Percentiles rank a stretch among this genome's conserved stretches.
Evolutionary conservation across 2,113 vertebrate species (phyloP).

Genomic region (Oceanites oceanicus): DNA sequence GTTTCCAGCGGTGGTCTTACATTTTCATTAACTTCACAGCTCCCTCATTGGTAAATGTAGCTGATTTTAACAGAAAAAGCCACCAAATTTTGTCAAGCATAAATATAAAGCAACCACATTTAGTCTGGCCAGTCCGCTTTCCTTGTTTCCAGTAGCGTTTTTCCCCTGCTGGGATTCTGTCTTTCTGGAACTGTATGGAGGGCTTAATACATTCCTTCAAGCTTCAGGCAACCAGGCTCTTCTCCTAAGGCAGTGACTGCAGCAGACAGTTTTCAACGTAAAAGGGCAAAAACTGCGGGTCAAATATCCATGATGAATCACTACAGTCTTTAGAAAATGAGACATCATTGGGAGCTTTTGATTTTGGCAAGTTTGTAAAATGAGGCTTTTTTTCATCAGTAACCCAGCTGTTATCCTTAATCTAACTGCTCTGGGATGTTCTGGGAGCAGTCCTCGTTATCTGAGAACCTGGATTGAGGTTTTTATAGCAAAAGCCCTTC

Average conservation of each 20-base stretch:
- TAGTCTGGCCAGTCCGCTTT: background rate
- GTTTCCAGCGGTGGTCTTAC: background rate
- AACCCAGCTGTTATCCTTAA: background rate
- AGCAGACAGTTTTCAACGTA: background rate
- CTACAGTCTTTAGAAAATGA: background rate
- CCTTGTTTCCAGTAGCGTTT: background rate
- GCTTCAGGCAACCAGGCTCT: background rate
- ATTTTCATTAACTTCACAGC: background rate
- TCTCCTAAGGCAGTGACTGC: background rate
- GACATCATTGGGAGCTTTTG: background rate
- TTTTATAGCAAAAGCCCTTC: background rate
- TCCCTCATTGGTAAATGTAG: background rate
- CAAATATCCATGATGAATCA: background rate
- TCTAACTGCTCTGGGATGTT: background rate
- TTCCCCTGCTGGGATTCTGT: background rate
- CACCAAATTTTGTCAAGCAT: background rate
- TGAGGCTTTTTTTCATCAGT: background rate
- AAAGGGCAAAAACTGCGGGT: background rate
- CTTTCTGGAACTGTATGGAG: background rate
- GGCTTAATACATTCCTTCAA: background rate
- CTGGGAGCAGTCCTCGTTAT: background rate
- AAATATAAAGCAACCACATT: background rate
- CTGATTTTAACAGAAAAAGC: background rate
- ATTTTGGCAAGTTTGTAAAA: background rate
- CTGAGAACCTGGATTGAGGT: background rate